A percentile compares a stretch with the other conserved stretches of the same genome.
These are phyloP conservation scores for Microctonus brassicae DNA, from an alignment of 2,888 invertebrate species.

Conservation along the genomic window DNA sequence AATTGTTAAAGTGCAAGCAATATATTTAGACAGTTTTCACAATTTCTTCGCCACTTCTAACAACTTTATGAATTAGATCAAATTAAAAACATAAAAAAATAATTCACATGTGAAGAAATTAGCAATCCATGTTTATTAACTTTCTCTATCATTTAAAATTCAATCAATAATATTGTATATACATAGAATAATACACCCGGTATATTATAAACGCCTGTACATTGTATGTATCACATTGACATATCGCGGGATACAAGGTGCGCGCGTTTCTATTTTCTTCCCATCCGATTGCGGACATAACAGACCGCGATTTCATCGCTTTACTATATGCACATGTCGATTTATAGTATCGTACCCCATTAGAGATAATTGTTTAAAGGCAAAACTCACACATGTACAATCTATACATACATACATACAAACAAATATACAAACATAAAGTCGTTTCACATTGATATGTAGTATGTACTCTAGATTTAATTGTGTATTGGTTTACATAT, in stretches of 20 bases:
- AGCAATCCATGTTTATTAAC: too few relatives aligned
- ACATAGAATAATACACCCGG: background rate
- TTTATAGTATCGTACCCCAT: constrained; percentile 67
- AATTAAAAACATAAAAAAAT: too few relatives aligned
- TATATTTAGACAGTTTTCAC: too few relatives aligned
- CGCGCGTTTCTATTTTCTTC: constrained; percentile 56
- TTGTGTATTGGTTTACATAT: background rate
- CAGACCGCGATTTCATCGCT: constrained; percentile 40
- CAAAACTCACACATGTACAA: constrained; percentile 40
- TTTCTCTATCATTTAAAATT: too few relatives aligned
- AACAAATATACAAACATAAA: background rate
- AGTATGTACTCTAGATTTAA: background rate
- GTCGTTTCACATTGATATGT: background rate
- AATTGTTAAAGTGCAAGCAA: too few relatives aligned
- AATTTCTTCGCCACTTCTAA: too few relatives aligned
- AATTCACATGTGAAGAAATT: too few relatives aligned
- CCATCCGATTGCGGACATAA: constrained; percentile 47
- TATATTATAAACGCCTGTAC: background rate
- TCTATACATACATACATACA: too few relatives aligned
- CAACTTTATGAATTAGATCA: too few relatives aligned
- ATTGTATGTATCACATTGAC: background rate
- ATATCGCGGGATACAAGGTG: constrained; percentile 23
- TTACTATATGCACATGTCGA: constrained; percentile 56
- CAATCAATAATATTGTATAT: too few relatives aligned
- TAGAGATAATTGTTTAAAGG: constrained; percentile 68